These are phyloP conservation scores for Theonella swinhoei DNA, from an alignment of 37 sponge, comb jelly and placozoan genomes.

Conservation along the genomic window DNA sequence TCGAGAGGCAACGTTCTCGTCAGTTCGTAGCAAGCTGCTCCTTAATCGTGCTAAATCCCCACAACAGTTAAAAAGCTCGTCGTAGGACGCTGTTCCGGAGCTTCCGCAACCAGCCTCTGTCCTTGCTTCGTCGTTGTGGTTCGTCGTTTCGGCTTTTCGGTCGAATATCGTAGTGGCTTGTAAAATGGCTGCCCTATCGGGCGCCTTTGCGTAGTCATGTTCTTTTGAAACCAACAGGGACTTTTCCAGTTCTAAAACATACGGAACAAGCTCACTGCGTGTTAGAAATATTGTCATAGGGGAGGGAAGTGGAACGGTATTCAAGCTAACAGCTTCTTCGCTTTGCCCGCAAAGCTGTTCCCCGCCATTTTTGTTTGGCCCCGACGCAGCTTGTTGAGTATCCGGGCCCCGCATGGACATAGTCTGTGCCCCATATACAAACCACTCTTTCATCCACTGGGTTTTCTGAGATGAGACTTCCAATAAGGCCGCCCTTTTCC, in stretches of 20 bases:
- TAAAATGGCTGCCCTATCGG: conserved; percentile 18
- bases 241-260: conserved; percentile 41
- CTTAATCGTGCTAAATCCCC: conserved; percentile 1
- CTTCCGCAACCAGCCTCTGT: background rate
- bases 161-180: conserved; percentile 16
- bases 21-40: background rate
- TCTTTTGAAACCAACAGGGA: conserved; percentile 57
- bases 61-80: conserved; percentile 22
- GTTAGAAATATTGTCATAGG: conserved; percentile 20
- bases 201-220: conserved; percentile 53
- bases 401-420: background rate
- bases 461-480: background rate
- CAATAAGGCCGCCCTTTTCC: background rate
- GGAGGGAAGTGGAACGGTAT: background rate
- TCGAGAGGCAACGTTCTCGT: background rate
- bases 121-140: background rate
- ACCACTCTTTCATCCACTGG: background rate
- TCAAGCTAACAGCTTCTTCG: background rate
- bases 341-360: background rate
- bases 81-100: background rate
- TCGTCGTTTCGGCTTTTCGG: background rate
- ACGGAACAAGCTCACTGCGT: conserved; percentile 27
- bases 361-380: background rate
- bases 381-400: background rate
- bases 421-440: background rate